These are phyloP conservation scores for Saccopteryx leptura DNA, from an alignment of 2,113 vertebrate species.

Conservation along the genomic window DNA sequence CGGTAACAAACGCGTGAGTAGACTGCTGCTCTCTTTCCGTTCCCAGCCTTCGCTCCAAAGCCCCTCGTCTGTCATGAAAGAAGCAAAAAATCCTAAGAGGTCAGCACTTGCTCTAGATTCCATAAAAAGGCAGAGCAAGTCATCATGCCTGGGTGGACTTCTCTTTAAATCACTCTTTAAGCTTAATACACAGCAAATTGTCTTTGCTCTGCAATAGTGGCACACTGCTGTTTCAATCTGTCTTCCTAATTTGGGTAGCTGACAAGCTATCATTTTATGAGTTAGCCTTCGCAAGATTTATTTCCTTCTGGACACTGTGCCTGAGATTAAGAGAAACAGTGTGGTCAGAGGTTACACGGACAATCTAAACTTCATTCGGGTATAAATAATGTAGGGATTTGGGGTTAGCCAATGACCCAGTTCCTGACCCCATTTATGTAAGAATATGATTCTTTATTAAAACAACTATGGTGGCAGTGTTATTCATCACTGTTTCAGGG, in stretches of 20 bases:
- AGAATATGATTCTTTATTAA: slow-evolving; percentile 6
- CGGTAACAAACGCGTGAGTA: not conserved
- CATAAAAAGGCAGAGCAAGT: slow-evolving; percentile 42
- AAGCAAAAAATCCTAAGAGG: not conserved
- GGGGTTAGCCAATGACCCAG: not conserved
- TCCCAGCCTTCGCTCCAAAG: not conserved
- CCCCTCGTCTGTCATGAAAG: not conserved
- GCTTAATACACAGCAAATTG: slow-evolving; percentile 16
- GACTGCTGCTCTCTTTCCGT: not conserved
- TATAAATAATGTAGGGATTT: slow-evolving; percentile 26
- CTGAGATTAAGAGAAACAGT: slow-evolving; percentile 33
- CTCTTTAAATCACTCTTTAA: slow-evolving; percentile 10
- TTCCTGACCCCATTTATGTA: not conserved
- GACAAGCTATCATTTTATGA: slow-evolving; percentile 51
- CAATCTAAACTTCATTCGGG: slow-evolving; percentile 17
- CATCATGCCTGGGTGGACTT: not conserved
- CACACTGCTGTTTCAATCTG: slow-evolving; percentile 23
- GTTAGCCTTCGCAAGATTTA: slow-evolving; percentile 45
- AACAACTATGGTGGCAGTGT: not conserved
- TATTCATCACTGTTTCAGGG: not conserved
- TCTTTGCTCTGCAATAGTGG: not conserved
- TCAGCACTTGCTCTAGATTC: slow-evolving; percentile 23
- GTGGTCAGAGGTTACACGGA: not conserved
- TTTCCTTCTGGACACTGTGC: slow-evolving; percentile 42
- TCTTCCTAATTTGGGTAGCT: slow-evolving; percentile 43